Percentiles rank a stretch among this genome's conserved stretches.
phyloP scores from a whole-genome alignment of 2,888 invertebrate species.

The Drosophila cyrtoloma region DNA sequence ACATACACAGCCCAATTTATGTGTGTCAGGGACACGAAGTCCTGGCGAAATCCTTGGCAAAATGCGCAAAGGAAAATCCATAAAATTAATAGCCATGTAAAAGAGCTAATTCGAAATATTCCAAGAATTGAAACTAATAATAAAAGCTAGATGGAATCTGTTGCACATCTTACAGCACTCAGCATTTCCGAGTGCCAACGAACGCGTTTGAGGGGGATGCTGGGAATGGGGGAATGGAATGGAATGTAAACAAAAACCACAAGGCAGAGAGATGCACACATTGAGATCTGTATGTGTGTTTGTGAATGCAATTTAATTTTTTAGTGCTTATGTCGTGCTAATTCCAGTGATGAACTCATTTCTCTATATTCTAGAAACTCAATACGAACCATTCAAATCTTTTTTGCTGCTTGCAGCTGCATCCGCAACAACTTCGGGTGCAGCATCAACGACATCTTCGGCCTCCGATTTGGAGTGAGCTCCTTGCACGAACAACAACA shows the following conservation, averaged over 20 bases:
- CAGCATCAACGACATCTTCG: slow-evolving; percentile 38
- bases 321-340: slow-evolving; percentile 34
- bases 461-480: slow-evolving; percentile 21
- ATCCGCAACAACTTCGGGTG: slow-evolving; percentile 38
- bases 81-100: neutral
- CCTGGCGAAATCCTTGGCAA: slow-evolving; percentile 2
- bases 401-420: slow-evolving; percentile 35
- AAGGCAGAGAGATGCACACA: slow-evolving; percentile 16
- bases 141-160: slow-evolving; percentile 5
- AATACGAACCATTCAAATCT: slow-evolving; percentile 65
- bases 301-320: slow-evolving; percentile 49
- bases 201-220: slow-evolving; percentile 10
- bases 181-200: slow-evolving; percentile 27
- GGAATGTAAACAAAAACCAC: slow-evolving; percentile 58
- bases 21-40: slow-evolving; percentile 41
- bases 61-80: neutral
- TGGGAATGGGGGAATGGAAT: slow-evolving; percentile 17
- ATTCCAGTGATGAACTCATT: slow-evolving; percentile 68
- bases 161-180: slow-evolving; percentile 16
- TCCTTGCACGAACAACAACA: slow-evolving; percentile 61
- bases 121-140: slow-evolving; percentile 7
- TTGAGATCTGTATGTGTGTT: slow-evolving; percentile 3
- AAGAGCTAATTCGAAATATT: slow-evolving; percentile 3
- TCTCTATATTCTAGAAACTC: slow-evolving; percentile 25
- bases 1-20: slow-evolving; percentile 37